Evolutionary conservation across 2,888 invertebrate genomes (phyloP), one percentile per base, ranked within the genome.

Genomic region (Acleris laterana): DNA sequence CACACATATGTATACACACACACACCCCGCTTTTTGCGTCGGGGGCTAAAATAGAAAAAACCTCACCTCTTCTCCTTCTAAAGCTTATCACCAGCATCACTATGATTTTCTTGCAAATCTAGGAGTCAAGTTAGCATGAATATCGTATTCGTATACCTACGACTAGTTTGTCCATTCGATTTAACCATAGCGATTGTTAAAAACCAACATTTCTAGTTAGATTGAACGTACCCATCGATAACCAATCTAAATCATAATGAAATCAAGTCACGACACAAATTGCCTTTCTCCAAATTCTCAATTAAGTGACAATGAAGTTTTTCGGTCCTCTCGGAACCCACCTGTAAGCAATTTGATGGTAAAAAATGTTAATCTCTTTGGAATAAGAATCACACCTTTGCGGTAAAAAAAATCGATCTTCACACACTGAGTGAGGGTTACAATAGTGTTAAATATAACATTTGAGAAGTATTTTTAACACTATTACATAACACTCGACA

Each of bases 301-400:
- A 62, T 69, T 53, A 66, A 46, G 59, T 58, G 67, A 67, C 63
- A 69, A 69, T 63, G 38, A 50, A 44, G 11, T 62, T 62, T 65
- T 68, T 68, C 25, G 55, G 38, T n/a, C 28, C 25, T 50, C 57
- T 62, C 46, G 52, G 25, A n/a, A 60, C 64, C 69, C 81, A 81
- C 80, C 81, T 81, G 81, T 78, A 74, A 72, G 80, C 81, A 80
- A 85, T 86, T 83, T 79, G 71, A 74, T 72, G 71, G 73, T 70
- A 75, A 84, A 89, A 89, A 87, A 74, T 72, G 71, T 79, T 84
- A 85, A 89, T 90, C 89, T 80, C 79, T 77, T 78, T 75, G 82
- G 87, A 86, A 90, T 91, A 90, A 90, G 87, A 86, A 90, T 91
- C 91, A 90, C 91, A 92, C 91, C 89, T 90, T 91, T 87, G 75